phyloP scores from a whole-genome alignment of 2,888 invertebrate species.

The Bedellia somnulentella region DNA sequence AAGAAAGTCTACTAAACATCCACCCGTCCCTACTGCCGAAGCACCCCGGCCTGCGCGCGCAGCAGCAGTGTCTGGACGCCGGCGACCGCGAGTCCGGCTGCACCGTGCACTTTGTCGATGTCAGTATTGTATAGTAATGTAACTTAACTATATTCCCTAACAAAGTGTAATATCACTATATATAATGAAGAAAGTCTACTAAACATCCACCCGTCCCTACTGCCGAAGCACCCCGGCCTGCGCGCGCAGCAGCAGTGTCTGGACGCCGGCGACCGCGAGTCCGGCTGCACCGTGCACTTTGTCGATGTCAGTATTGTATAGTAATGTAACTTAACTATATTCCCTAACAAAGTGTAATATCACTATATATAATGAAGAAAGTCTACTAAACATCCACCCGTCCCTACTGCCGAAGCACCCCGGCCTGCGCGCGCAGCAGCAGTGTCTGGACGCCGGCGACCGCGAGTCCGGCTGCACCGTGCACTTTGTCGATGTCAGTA shows the following conservation, averaged over 20 bases:
- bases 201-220: constrained; percentile 94
- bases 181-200: too few species aligned
- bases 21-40: constrained; percentile 93
- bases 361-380: constrained; percentile 50
- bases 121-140: background rate
- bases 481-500: constrained; percentile 90
- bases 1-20: too few species aligned
- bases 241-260: constrained; percentile 85
- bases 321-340: background rate
- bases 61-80: constrained; percentile 72
- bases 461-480: constrained; percentile 89
- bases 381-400: constrained; percentile 98
- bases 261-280: constrained; percentile 62
- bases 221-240: constrained; percentile 90
- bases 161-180: constrained; percentile 3
- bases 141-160: background rate
- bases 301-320: too few species aligned
- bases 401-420: constrained; percentile 91
- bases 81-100: constrained; percentile 87
- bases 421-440: constrained; percentile 81
- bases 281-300: constrained; percentile 95
- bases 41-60: constrained; percentile 87
- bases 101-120: constrained; percentile 94
- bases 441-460: constrained; percentile 86
- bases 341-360: background rate